phyloP scores from a whole-genome alignment of 2,888 invertebrate genomes.

The Agrotis ipsilon region DNA sequence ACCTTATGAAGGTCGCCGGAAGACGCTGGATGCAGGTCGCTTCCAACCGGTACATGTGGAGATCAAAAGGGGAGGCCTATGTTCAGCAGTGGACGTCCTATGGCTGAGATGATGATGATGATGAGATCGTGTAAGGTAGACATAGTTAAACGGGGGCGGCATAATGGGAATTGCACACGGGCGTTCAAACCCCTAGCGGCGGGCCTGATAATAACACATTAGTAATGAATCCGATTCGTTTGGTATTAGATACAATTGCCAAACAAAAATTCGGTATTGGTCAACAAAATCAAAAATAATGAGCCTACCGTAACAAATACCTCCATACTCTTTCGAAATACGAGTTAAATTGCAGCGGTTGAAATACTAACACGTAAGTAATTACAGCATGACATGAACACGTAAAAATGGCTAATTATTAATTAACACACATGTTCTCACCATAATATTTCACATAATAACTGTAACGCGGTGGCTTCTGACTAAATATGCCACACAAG shows the following conservation, averaged over 20 bases:
- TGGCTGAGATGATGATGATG: too few species aligned
- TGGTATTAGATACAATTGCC: not conserved
- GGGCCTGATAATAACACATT: too few species aligned
- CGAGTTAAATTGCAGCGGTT: conserved; percentile 7
- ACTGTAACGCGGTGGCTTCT: conserved; percentile 8
- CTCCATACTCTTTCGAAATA: conserved; percentile 38
- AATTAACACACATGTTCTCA: conserved; percentile 44
- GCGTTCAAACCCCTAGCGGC: too few species aligned
- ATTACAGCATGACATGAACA: conserved; percentile 36
- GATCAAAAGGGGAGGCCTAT: too few species aligned
- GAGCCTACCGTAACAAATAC: conserved; percentile 14
- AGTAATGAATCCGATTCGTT: not conserved
- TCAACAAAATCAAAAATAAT: conserved; percentile 38
- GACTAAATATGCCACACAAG: not conserved
- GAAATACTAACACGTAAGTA: conserved; percentile 23
- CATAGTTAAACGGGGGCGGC: too few species aligned
- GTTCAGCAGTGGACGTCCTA: too few species aligned
- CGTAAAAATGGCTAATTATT: conserved; percentile 48
- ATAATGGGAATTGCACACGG: too few species aligned
- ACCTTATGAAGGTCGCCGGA: too few species aligned
- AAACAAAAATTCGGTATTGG: conserved; percentile 13
- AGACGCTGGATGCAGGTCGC: too few species aligned
- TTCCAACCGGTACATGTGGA: too few species aligned
- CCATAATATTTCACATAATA: conserved; percentile 52
- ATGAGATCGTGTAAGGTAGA: too few species aligned